Base-by-base conservation (phyloP, 2,797 vertebrate genomes). In the Podarcis siculus region DNA sequence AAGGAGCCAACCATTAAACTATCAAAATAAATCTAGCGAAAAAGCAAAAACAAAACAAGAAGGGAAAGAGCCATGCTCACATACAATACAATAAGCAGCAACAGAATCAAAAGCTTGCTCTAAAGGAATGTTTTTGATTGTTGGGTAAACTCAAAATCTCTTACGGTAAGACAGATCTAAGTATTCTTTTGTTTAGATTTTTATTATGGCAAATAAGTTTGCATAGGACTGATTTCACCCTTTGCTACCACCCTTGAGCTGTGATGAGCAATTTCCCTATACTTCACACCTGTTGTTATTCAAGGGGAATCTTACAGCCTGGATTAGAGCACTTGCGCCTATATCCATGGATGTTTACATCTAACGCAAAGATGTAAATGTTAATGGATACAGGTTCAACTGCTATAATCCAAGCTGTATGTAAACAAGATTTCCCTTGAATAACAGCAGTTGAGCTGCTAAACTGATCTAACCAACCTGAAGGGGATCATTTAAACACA, bases 231-330 rank as follows among this genome's bases (percentile, higher is more conserved):
- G 80, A 49, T 87, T 82, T 82, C 39, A 15, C n/a, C 42, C 42
- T 55, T 25, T 49, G 80, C 32, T 82, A 12, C 27, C 37, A 66
- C 23, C 42, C 61, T n/a, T 69, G 13, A 32, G n/a, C 32, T 55
- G 19, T 69, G 32, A 71, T 61, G 10, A 83, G 45, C 81, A 69
- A 78, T 71, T 71, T 78, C 73, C 45, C 10, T 83, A n/a, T 49
- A 82, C 58, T 87, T 82, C 79, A 67, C 27, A 69, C 25, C 32
- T 78, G 64, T 71, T 83, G 32, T 67, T 88, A 83, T 30, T 83
- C 39, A 75, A 77, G n/a, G 45, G 27, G 69, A 76, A 66, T 71
- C 37, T 64, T 25, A 66, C 55, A 83, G 4, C 27, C 58, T 69
- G 42, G 61, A 21, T 83, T 78, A 55, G 8, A 77, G 42, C 27